Conservation (phyloP, 1,140 invertebrate species). For the Philotrypesis tridentata region DNA sequence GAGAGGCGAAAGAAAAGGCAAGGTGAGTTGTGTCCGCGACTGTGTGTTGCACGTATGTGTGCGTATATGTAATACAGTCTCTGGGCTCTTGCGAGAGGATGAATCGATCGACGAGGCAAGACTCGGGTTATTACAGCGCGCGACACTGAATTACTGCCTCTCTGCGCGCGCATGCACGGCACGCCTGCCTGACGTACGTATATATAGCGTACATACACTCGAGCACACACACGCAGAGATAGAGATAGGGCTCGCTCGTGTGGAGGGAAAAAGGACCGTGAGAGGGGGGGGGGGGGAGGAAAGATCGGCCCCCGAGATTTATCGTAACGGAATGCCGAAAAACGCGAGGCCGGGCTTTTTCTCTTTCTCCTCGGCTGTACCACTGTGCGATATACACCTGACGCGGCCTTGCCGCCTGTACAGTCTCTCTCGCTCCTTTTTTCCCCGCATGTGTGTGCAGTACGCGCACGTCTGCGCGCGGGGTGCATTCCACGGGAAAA, state of each 20-base stretch:
- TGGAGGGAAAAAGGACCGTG: background rate
- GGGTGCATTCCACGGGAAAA: background rate
- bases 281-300: no score
- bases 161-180: slow-evolving; percentile 11
- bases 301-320: slow-evolving; percentile 27
- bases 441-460: background rate
- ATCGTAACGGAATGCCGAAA: slow-evolving; percentile 39
- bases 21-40: background rate
- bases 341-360: background rate
- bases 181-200: background rate
- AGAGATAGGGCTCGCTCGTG: background rate
- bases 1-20: background rate
- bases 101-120: slow-evolving; percentile 23
- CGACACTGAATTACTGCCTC: slow-evolving; percentile 31
- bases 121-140: slow-evolving; percentile 13
- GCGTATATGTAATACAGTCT: background rate
- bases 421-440: slow-evolving; percentile 1
- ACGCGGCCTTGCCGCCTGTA: background rate
- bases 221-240: background rate
- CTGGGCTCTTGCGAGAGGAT: background rate
- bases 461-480: background rate
- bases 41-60: no score
- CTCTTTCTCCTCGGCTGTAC: background rate
- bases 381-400: background rate
- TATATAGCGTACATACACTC: background rate